These are phyloP conservation scores for Fissipunctia ypsillon DNA, from an alignment of 2,888 invertebrate genomes.

Conservation along the genomic window DNA sequence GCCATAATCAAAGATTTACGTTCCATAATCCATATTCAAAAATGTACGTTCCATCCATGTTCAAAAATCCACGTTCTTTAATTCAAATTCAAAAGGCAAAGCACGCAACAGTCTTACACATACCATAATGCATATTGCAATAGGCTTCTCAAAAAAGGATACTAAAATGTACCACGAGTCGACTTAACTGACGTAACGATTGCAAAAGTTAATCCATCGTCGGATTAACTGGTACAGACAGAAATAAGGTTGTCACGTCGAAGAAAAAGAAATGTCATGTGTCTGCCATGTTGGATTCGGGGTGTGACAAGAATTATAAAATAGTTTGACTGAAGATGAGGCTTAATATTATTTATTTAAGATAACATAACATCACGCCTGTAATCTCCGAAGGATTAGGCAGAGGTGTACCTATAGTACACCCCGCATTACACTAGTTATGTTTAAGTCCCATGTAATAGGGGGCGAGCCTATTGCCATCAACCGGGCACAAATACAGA, in stretches of 20 bases:
- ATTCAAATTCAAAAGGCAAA: background rate
- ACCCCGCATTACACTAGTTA: too few relatives aligned
- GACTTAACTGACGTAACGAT: constrained; percentile 32
- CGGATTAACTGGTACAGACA: constrained; percentile 39
- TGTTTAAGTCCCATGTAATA: too few relatives aligned
- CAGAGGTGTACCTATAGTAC: too few relatives aligned
- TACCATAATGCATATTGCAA: constrained; percentile 27
- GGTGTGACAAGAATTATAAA: background rate
- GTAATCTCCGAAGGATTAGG: too few relatives aligned
- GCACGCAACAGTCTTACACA: background rate
- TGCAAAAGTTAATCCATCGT: constrained; percentile 51
- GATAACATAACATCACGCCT: too few relatives aligned
- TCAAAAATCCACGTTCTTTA: background rate
- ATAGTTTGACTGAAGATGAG: background rate
- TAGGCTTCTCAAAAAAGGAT: constrained; percentile 44
- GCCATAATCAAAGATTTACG: background rate
- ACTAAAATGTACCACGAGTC: constrained; percentile 26
- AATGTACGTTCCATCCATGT: background rate
- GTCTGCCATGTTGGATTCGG: background rate
- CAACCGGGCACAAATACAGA: too few relatives aligned
- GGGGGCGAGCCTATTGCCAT: too few relatives aligned
- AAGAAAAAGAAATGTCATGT: constrained; percentile 6
- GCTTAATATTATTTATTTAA: background rate
- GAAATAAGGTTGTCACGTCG: constrained; percentile 50
- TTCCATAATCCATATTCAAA: background rate